Percentiles rank a stretch among this genome's conserved stretches.
Conservation (phyloP, 2,113 vertebrate genomes). For the Phaethon lepturus region DNA sequence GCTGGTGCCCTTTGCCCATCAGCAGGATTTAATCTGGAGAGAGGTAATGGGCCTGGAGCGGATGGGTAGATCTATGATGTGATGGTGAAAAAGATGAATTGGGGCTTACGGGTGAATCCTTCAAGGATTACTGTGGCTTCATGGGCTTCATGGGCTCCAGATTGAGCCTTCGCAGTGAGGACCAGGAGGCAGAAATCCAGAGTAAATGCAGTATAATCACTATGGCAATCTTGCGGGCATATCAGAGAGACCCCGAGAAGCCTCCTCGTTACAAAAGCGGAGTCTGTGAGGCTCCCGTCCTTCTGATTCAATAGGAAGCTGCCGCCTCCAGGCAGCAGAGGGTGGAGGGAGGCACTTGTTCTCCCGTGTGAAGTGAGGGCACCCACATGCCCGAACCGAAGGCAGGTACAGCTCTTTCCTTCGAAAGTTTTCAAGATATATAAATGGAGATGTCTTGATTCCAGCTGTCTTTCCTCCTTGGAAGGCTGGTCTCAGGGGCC, state of each 20-base stretch:
- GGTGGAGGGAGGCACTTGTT: not conserved
- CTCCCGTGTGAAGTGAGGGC: not conserved
- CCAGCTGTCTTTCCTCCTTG: not conserved
- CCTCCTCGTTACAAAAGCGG: not conserved
- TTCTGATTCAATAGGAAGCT: not conserved
- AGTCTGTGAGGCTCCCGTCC: not conserved
- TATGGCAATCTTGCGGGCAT: not conserved
- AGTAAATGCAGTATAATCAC: not conserved
- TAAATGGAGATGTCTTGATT: not conserved
- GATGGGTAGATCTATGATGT: not conserved
- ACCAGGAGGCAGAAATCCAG: not conserved
- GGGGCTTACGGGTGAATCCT: not conserved
- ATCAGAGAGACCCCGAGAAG: not conserved
- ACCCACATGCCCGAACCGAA: not conserved
- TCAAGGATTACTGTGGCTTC: not conserved
- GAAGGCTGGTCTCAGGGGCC: not conserved
- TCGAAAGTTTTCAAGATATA: not conserved
- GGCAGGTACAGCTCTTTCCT: not conserved
- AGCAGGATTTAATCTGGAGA: not conserved
- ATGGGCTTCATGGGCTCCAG: not conserved
- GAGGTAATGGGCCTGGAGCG: not conserved
- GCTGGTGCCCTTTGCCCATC: not conserved
- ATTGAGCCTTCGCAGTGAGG: not conserved
- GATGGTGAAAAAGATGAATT: not conserved
- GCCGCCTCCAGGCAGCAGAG: not conserved